Percentiles rank a stretch among this genome's conserved stretches.
These are phyloP conservation scores for Otus sunia DNA, from an alignment of 2,113 vertebrate genomes.

Conservation along the genomic window DNA sequence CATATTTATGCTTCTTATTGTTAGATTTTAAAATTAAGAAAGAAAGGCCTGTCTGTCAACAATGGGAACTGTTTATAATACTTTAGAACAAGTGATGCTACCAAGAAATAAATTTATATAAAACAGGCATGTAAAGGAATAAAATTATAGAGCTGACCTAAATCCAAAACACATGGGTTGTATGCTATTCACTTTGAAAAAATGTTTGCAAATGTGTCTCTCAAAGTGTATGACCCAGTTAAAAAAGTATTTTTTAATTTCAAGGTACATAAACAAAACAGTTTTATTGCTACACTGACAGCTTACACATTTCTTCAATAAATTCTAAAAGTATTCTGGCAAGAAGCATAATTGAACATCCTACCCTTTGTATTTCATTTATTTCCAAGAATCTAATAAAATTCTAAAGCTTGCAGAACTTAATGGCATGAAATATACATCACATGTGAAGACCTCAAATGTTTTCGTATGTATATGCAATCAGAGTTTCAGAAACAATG, in stretches of 20 bases:
- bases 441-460: not conserved
- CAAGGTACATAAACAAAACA: not conserved
- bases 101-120: not conserved
- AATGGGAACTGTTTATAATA: not conserved
- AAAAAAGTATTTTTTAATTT: not conserved
- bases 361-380: not conserved
- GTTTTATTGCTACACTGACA: not conserved
- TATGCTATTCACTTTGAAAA: not conserved
- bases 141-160: not conserved
- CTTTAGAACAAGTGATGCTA: not conserved
- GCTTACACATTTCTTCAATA: not conserved
- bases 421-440: not conserved
- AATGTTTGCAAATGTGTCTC: fast-evolving
- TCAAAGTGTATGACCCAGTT: not conserved
- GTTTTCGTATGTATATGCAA: not conserved
- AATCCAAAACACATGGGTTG: not conserved
- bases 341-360: not conserved
- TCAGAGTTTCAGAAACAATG: not conserved
- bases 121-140: not conserved
- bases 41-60: not conserved
- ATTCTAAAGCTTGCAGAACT: not conserved
- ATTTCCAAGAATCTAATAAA: not conserved
- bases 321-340: not conserved
- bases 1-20: not conserved
- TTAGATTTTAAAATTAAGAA: not conserved